Evolutionary conservation across 2,797 vertebrate genomes (phyloP).

Genomic region (Phaenicophaeus curvirostris): DNA sequence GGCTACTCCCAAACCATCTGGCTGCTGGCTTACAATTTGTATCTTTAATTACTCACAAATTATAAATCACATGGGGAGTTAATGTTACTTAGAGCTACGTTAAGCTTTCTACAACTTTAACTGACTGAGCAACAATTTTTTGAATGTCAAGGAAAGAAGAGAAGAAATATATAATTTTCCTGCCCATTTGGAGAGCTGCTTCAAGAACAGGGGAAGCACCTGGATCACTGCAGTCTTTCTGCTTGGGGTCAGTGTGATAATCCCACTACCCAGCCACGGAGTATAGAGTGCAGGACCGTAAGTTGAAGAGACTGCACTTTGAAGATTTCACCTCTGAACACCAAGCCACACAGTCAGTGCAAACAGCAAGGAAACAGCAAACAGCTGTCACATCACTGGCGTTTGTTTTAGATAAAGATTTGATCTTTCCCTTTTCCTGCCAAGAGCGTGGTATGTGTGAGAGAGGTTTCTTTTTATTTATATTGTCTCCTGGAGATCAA

Average conservation of each 20-base stretch:
- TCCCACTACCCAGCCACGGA: background rate
- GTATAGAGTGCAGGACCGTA: background rate
- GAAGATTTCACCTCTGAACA: background rate
- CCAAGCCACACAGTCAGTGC: background rate
- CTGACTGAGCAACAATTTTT: background rate
- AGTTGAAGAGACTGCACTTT: background rate
- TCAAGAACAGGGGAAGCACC: background rate
- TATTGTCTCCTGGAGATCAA: background rate
- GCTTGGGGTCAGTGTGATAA: background rate
- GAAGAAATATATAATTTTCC: background rate
- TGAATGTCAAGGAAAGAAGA: background rate
- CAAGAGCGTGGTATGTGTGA: background rate
- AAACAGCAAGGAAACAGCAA: conserved; percentile 4
- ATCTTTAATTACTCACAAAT: background rate
- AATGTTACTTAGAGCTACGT: background rate
- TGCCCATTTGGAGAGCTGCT: background rate
- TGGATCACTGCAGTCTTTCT: background rate
- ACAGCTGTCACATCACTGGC: background rate
- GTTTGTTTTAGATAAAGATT: background rate
- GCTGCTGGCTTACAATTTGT: background rate
- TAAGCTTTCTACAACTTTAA: background rate
- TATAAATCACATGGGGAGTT: background rate
- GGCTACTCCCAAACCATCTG: background rate
- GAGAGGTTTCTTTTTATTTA: background rate
- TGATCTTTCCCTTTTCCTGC: background rate